Evolutionary conservation across 2,113 vertebrate genomes (phyloP).

Genomic region (Rhea pennata): DNA sequence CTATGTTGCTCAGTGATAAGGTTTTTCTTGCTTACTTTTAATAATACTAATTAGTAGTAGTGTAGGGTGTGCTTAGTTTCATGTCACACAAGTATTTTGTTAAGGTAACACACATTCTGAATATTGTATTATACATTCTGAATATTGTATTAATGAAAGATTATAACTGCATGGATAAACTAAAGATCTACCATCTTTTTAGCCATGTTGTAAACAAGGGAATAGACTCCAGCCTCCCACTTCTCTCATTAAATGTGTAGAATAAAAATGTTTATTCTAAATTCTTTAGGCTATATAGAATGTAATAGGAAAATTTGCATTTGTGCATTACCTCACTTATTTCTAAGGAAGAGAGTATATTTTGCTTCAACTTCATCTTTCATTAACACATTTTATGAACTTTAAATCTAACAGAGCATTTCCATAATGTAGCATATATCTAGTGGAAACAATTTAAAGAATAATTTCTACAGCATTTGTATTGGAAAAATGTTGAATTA

Average conservation of each 20-base stretch:
- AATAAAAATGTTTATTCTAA: neutral
- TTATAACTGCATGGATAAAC: neutral
- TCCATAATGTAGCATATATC: neutral
- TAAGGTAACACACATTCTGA: neutral
- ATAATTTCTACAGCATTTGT: neutral
- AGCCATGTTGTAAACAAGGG: neutral
- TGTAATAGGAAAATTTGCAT: neutral
- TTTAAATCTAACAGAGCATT: neutral
- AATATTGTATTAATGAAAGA: neutral
- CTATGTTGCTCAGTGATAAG: neutral
- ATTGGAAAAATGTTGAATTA: neutral
- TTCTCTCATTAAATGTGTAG: neutral
- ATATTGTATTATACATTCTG: neutral
- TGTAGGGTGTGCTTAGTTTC: neutral
- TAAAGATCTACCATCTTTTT: neutral
- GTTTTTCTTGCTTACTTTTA: neutral
- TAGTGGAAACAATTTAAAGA: neutral
- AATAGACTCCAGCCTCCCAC: neutral
- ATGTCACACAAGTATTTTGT: neutral
- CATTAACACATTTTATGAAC: neutral
- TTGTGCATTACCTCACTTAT: neutral
- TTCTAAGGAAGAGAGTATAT: neutral
- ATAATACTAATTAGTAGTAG: neutral
- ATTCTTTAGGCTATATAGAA: neutral
- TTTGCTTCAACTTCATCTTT: neutral